These are phyloP conservation scores for Xestia sexstrigata DNA, from an alignment of 2,888 invertebrate genomes.

Conservation along the genomic window DNA sequence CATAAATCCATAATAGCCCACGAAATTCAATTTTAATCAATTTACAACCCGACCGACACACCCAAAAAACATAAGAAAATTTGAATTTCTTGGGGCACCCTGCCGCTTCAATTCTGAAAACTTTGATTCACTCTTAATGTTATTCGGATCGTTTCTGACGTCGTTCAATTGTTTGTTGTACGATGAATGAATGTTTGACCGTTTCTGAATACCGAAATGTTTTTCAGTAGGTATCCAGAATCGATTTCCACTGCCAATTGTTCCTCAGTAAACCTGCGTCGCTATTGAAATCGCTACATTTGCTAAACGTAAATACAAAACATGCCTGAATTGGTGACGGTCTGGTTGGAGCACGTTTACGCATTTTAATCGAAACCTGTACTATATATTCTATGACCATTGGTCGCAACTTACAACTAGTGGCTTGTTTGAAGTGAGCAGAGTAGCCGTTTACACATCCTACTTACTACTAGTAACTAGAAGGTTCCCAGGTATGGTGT, in stretches of 20 bases:
- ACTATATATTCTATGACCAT: no score
- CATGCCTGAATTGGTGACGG: slow-evolving; percentile 1
- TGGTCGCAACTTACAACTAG: no score
- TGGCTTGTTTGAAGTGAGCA: no score
- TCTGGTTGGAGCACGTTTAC: neutral
- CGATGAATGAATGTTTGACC: neutral
- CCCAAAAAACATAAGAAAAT: no score
- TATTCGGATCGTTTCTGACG: slow-evolving; percentile 10
- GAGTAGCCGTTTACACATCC: no score
- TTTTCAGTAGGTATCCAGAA: slow-evolving; percentile 56
- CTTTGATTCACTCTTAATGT: slow-evolving; percentile 5
- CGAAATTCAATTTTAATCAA: no score
- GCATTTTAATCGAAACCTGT: no score
- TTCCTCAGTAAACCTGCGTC: slow-evolving; percentile 23
- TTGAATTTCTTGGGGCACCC: no score
- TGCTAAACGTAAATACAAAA: slow-evolving; percentile 51
- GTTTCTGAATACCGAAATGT: slow-evolving; percentile 33
- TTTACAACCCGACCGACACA: no score
- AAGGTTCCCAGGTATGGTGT: no score
- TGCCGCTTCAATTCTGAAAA: slow-evolving; percentile 9
- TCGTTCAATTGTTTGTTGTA: neutral
- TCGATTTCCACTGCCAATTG: slow-evolving; percentile 49
- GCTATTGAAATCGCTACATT: slow-evolving; percentile 38
- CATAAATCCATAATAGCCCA: no score
- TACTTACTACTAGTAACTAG: no score